Percentiles rank a stretch among this genome's conserved stretches.
These are phyloP conservation scores for Cotesia vestalis DNA, from an alignment of 1,140 invertebrate species.

Conservation along the genomic window DNA sequence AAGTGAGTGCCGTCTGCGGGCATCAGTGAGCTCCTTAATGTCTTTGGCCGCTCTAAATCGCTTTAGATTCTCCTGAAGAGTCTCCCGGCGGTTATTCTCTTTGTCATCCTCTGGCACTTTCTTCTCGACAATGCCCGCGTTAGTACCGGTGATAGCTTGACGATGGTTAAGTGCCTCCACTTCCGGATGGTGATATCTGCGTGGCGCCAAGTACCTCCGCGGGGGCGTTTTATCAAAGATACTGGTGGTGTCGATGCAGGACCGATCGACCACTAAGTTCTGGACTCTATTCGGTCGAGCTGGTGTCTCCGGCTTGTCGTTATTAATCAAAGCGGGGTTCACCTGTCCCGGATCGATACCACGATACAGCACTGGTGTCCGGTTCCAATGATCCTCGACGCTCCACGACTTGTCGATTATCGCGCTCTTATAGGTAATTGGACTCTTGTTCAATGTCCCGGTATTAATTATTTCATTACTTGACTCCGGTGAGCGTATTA, in stretches of 20 bases:
- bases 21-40: conserved; percentile 34
- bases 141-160: too few species aligned
- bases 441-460: conserved; percentile 44
- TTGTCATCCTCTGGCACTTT: too few species aligned
- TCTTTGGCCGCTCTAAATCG: conserved; percentile 41
- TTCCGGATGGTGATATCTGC: conserved; percentile 36
- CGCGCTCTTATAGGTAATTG: conserved; percentile 54
- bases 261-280: conserved; percentile 54
- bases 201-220: conserved; percentile 40
- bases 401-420: conserved; percentile 54
- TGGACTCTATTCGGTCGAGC: conserved; percentile 38
- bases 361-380: conserved; percentile 37
- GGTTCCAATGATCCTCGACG: conserved; percentile 34
- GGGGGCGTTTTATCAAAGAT: conserved; percentile 56
- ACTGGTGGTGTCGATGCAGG: conserved; percentile 61
- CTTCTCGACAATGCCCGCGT: too few species aligned
- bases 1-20: conserved; percentile 67
- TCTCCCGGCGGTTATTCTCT: conserved; percentile 39
- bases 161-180: conserved; percentile 42
- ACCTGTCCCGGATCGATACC: conserved; percentile 48
- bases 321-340: conserved; percentile 60
- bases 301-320: conserved; percentile 52
- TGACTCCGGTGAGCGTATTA: conserved; percentile 40
- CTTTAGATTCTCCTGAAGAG: conserved; percentile 55
- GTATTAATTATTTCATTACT: conserved; percentile 23